Evolutionary conservation across 2,888 invertebrate species (phyloP).

Genomic region (Lingula anatina): DNA sequence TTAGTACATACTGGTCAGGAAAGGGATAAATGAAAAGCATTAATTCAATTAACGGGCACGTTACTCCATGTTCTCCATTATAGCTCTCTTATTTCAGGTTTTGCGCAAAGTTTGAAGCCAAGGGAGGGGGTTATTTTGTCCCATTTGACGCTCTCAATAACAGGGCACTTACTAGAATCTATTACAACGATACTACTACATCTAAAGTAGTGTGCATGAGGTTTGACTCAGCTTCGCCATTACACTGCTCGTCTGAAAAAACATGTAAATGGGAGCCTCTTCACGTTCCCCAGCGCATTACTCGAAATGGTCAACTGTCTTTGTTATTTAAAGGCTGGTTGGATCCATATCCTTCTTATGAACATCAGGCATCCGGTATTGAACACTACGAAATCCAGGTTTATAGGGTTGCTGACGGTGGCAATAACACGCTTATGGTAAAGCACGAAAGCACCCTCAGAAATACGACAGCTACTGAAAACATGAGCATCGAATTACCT

Average conservation of each 20-base stretch:
- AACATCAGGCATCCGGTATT: constrained; percentile 16
- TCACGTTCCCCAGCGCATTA: background rate
- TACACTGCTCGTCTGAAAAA: background rate
- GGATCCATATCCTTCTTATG: constrained; percentile 14
- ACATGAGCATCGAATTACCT: background rate
- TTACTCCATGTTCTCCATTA: too few relatives aligned
- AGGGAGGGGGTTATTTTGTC: too few relatives aligned
- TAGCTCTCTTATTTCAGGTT: too few relatives aligned
- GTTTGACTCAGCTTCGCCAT: background rate
- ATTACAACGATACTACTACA: too few relatives aligned
- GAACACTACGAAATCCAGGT: constrained; percentile 10
- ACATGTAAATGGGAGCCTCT: background rate
- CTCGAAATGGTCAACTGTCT: too few relatives aligned
- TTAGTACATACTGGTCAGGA: too few relatives aligned
- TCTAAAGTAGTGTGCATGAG: constrained; percentile 2
- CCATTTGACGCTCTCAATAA: too few relatives aligned
- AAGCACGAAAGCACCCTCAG: background rate
- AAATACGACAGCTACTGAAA: background rate
- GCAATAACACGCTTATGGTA: background rate
- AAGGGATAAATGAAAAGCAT: too few relatives aligned
- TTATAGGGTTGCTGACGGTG: constrained; percentile 4
- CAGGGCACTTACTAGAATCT: too few relatives aligned
- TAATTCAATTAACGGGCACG: too few relatives aligned
- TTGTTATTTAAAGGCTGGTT: constrained; percentile 15
- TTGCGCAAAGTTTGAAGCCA: too few relatives aligned